A percentile compares a stretch with the other conserved stretches of the same genome.
Conservation (phyloP, 2,888 invertebrate species). For the Caradrina clavipalpis region DNA sequence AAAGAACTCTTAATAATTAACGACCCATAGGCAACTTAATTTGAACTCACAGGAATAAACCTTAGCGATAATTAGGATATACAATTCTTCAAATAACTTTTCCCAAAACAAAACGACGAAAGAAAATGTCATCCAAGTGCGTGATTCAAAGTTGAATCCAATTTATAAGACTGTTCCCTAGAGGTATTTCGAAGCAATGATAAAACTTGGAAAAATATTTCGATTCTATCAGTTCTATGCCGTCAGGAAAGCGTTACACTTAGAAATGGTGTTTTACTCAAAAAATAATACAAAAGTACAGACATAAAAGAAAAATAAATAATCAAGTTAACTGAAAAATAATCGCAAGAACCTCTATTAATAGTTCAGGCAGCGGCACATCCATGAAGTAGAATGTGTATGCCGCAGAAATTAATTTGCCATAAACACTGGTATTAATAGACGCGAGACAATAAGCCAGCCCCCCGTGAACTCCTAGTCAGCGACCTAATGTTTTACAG, state of each 20-base stretch:
- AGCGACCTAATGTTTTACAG: conserved; percentile 83
- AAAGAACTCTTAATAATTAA: conserved; percentile 78
- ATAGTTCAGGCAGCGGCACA: conserved; percentile 31
- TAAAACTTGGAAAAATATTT: conserved; percentile 83
- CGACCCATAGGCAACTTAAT: conserved; percentile 64
- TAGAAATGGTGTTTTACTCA: conserved; percentile 27
- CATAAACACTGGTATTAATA: conserved; percentile 87
- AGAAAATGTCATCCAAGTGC: conserved; percentile 74
- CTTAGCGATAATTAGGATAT: conserved; percentile 52
- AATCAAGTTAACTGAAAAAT: conserved; percentile 2
- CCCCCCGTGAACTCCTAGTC: conserved; percentile 82
- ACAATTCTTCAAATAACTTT: conserved; percentile 58
- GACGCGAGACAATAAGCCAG: conserved; percentile 88
- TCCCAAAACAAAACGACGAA: conserved; percentile 64
- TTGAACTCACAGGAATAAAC: conserved; percentile 60
- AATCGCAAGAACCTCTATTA: conserved; percentile 18
- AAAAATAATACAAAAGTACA: conserved; percentile 20
- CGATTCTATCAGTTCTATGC: conserved; percentile 72
- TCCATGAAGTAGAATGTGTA: conserved; percentile 59
- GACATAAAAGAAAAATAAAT: conserved; percentile 7
- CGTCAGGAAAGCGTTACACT: conserved; percentile 39
- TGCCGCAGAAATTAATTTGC: conserved; percentile 84
- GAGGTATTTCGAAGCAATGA: conserved; percentile 86
- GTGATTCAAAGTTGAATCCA: conserved; percentile 88
- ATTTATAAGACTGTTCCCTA: conserved; percentile 87